These are phyloP conservation scores for Corythornis vintsioides DNA, from an alignment of 2,113 vertebrate genomes.

Conservation along the genomic window DNA sequence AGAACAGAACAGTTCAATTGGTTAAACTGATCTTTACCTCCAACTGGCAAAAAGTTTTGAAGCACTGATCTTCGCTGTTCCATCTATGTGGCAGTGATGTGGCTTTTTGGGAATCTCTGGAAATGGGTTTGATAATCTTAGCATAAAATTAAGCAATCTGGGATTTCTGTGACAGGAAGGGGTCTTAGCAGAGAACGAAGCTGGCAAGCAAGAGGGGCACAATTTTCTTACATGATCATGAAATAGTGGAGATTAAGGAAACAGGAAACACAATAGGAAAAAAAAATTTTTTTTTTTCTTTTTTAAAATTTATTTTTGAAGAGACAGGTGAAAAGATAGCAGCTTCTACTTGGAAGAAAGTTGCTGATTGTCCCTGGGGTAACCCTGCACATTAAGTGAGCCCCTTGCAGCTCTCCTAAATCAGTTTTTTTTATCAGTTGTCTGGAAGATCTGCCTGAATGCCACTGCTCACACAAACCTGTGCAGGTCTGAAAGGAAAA, in stretches of 20 bases:
- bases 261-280: not conserved
- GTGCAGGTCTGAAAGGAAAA: not conserved
- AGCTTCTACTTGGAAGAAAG: not conserved
- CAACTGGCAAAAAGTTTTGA: not conserved
- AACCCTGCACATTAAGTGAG: not conserved
- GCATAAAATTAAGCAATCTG: not conserved
- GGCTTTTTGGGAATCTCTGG: not conserved
- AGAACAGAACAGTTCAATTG: not conserved
- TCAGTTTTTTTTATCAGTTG: rapidly evolving
- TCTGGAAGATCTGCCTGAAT: not conserved
- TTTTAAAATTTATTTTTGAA: not conserved
- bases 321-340: not conserved
- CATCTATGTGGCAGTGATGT: not conserved
- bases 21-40: not conserved
- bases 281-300: not conserved
- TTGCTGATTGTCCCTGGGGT: not conserved
- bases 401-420: not conserved
- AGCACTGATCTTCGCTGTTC: not conserved
- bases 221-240: not conserved
- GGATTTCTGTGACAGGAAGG: not conserved
- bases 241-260: not conserved
- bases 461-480: not conserved
- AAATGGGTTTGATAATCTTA: not conserved
- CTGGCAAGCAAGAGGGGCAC: not conserved
- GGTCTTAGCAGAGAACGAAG: not conserved